A percentile compares a stretch with the other conserved stretches of the same genome.
These are phyloP conservation scores for Pelosia muscerda DNA, from an alignment of 2,888 invertebrate species.

Conservation along the genomic window DNA sequence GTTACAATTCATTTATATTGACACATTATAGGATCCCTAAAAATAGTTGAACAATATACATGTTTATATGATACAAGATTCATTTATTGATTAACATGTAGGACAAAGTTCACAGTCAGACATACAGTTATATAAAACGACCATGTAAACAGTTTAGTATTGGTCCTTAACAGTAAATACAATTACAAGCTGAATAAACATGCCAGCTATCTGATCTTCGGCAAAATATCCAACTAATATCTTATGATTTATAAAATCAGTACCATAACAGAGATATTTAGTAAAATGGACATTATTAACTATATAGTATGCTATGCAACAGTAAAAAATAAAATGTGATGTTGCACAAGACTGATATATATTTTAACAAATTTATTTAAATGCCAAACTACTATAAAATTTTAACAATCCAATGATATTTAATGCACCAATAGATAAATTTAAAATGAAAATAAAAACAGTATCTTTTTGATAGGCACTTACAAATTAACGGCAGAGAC, in stretches of 20 bases:
- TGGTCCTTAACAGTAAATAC: slow-evolving; percentile 74
- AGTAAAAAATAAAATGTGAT: slow-evolving; percentile 42
- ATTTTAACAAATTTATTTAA: slow-evolving; percentile 42
- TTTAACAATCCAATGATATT: slow-evolving; percentile 45
- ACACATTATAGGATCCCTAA: slow-evolving; percentile 82
- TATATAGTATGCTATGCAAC: slow-evolving; percentile 29
- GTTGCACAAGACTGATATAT: slow-evolving; percentile 34
- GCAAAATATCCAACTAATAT: slow-evolving; percentile 69
- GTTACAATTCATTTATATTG: slow-evolving; percentile 84
- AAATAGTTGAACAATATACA: slow-evolving; percentile 84
- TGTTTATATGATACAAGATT: slow-evolving; percentile 82
- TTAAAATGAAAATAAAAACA: slow-evolving; percentile 52
- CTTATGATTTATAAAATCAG: slow-evolving; percentile 52
- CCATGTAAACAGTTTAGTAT: slow-evolving; percentile 70
- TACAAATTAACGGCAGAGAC: slow-evolving; percentile 66
- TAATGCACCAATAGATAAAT: slow-evolving; percentile 61
- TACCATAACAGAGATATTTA: slow-evolving; percentile 44
- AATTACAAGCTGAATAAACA: slow-evolving; percentile 58
- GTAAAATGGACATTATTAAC: slow-evolving; percentile 34
- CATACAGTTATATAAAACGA: slow-evolving; percentile 72
- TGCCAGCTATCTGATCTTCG: slow-evolving; percentile 46
- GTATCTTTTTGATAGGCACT: slow-evolving; percentile 66
- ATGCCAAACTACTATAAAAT: slow-evolving; percentile 39
- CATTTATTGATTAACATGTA: slow-evolving; percentile 69
- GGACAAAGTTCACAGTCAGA: slow-evolving; percentile 67